Percentiles rank a stretch among this genome's conserved stretches.
Evolutionary conservation across 2,888 invertebrate genomes (phyloP).

Genomic region (Mythimna pallens): DNA sequence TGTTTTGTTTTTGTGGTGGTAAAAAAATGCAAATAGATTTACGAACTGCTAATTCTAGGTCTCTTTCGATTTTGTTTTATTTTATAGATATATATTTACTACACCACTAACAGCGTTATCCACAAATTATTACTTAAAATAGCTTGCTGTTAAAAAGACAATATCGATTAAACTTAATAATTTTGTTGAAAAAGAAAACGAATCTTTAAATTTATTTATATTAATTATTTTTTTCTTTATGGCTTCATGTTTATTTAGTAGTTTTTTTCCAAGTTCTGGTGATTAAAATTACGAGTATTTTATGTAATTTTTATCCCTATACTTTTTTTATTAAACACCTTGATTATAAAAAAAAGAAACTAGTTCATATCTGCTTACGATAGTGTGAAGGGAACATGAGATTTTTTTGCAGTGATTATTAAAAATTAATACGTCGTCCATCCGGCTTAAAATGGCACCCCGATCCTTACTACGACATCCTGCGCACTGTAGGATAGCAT

Average conservation of each 20-base stretch:
- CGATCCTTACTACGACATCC: constrained; percentile 69
- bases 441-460: constrained; percentile 69
- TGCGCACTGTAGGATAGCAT: constrained; percentile 56
- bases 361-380: constrained; percentile 23
- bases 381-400: constrained; percentile 44
- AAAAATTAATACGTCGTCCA: constrained; percentile 69
- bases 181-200: too few relatives aligned
- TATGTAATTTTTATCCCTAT: background rate
- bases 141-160: too few relatives aligned
- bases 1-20: background rate
- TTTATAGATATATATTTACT: too few relatives aligned
- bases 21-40: background rate
- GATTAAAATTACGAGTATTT: background rate
- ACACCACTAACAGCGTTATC: too few relatives aligned
- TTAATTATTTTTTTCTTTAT: background rate
- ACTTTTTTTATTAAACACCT: constrained; percentile 1
- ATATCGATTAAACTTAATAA: too few relatives aligned
- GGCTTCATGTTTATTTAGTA: background rate
- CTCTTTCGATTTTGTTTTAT: background rate
- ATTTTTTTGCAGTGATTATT: constrained; percentile 62
- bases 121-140: too few relatives aligned
- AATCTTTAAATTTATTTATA: background rate
- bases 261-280: background rate
- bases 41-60: background rate
- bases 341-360: constrained; percentile 12